A percentile compares a stretch with the other conserved stretches of the same genome.
Evolutionary conservation across 2,113 vertebrate species (phyloP).

Genomic region (Semnornis frantzii): DNA sequence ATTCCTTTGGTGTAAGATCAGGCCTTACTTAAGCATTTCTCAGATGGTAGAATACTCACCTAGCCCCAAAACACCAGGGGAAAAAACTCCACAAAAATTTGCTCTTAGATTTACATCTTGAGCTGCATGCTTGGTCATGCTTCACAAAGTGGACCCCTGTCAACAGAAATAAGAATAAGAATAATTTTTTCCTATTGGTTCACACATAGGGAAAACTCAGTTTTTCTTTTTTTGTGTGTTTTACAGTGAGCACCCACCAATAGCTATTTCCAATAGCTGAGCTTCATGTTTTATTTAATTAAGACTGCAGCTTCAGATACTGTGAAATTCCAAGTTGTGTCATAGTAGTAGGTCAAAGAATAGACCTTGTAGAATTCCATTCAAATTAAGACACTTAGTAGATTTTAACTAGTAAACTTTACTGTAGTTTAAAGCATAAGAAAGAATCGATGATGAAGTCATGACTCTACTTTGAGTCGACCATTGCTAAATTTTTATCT

Average conservation of each 20-base stretch:
- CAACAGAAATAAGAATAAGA: background rate
- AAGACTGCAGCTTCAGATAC: background rate
- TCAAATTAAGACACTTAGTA: background rate
- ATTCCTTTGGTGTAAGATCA: conserved; percentile 28
- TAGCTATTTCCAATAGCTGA: background rate
- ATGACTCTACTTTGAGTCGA: background rate
- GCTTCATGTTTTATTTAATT: background rate
- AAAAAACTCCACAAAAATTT: background rate
- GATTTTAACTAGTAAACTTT: background rate
- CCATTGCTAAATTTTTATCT: background rate
- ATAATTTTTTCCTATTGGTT: background rate
- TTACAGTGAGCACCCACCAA: background rate
- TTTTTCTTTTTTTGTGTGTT: background rate
- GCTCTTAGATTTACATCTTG: background rate
- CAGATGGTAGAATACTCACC: background rate
- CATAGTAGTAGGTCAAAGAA: background rate
- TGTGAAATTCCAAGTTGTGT: background rate
- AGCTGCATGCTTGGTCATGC: background rate
- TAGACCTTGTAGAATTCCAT: background rate
- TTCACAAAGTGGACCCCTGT: background rate
- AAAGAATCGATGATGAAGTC: background rate
- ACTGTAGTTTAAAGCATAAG: background rate
- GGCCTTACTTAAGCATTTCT: conserved; percentile 3
- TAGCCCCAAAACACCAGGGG: background rate
- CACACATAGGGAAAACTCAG: background rate